A percentile compares a stretch with the other conserved stretches of the same genome.
These are phyloP conservation scores for Drosophila colorata DNA, from an alignment of 2,888 invertebrate genomes.

Conservation along the genomic window DNA sequence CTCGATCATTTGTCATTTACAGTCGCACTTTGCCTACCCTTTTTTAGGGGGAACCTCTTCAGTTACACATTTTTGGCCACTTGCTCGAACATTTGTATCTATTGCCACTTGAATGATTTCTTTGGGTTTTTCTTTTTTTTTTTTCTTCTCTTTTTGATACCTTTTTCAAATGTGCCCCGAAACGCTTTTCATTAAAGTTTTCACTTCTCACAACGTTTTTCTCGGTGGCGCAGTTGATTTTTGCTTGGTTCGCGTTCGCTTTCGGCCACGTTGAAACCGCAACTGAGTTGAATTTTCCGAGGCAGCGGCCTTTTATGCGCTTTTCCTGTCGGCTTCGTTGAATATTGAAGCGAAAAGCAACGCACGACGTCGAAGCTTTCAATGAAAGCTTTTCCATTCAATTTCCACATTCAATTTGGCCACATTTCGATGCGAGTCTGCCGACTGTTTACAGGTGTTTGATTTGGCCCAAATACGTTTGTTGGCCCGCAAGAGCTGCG, in stretches of 20 bases:
- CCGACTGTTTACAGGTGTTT: constrained; percentile 74
- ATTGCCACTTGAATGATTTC: constrained; percentile 33
- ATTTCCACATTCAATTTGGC: constrained; percentile 33
- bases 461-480: constrained; percentile 51
- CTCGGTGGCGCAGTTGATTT: constrained; percentile 9
- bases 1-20: constrained; percentile 27
- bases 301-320: constrained; percentile 65
- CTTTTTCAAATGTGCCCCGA: constrained; percentile 27
- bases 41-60: constrained; percentile 3
- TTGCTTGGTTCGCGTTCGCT: constrained; percentile 38
- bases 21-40: not conserved
- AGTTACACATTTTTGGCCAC: constrained; percentile 26
- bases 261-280: constrained; percentile 66
- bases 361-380: constrained; percentile 36
- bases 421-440: constrained; percentile 19
- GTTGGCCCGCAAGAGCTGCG: not conserved
- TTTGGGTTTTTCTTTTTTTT: not conserved
- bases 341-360: constrained; percentile 63
- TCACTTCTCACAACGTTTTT: constrained; percentile 31
- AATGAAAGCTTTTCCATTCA: constrained; percentile 48
- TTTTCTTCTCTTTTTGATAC: constrained; percentile 8
- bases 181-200: constrained; percentile 32
- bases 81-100: constrained; percentile 46
- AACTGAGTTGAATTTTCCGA: constrained; percentile 72
- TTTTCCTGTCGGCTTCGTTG: constrained; percentile 61